Conservation (phyloP, 2,797 vertebrate species). For the Myotis myotis region DNA sequence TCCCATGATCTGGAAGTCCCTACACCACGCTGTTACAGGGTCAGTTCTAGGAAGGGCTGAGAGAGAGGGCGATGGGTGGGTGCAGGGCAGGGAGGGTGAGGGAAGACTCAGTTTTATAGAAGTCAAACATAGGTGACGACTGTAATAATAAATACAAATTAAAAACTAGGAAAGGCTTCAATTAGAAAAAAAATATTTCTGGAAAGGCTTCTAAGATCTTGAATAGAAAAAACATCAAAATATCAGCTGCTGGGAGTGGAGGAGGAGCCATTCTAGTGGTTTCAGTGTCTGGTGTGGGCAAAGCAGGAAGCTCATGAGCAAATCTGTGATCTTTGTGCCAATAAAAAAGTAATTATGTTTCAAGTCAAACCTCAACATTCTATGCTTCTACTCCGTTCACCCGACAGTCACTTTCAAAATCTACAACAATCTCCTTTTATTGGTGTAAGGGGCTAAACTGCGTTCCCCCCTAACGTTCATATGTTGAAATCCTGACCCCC, state of each 20-base stretch:
- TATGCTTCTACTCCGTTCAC: neutral
- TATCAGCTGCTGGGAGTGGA: neutral
- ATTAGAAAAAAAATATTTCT: neutral
- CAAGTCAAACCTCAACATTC: neutral
- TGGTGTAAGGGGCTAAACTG: neutral
- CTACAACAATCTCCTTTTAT: neutral
- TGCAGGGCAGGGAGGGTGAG: neutral
- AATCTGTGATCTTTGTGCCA: neutral
- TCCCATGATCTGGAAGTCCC: neutral
- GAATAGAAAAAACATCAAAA: neutral
- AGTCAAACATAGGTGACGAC: neutral
- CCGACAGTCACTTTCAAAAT: neutral
- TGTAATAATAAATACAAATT: neutral
- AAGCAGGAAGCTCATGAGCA: neutral
- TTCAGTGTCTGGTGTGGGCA: neutral
- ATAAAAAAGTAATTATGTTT: neutral
- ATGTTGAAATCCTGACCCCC: neutral
- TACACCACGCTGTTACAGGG: neutral
- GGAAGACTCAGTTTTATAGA: neutral
- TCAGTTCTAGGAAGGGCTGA: neutral
- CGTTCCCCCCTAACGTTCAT: neutral
- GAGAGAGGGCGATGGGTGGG: neutral
- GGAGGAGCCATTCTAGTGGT: rapidly evolving
- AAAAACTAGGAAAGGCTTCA: neutral
- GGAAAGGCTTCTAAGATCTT: neutral